Evolutionary conservation across 1,140 invertebrate species (phyloP).

Genomic region (Magallana ariakensis): DNA sequence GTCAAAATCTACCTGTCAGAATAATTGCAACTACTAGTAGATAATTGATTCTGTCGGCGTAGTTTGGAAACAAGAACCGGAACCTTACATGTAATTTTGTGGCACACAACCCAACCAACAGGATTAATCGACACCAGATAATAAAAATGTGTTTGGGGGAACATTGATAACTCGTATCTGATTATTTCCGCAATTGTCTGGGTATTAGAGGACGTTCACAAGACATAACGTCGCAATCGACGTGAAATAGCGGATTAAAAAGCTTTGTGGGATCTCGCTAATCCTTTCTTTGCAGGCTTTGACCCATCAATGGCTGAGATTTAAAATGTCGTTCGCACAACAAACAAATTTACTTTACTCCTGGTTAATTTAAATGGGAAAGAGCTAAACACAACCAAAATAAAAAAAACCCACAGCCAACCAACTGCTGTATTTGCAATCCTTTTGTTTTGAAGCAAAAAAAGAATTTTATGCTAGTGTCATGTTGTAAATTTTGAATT

Average conservation of each 20-base stretch:
- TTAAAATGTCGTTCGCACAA: conserved; percentile 5
- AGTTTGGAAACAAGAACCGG: too few relatives aligned
- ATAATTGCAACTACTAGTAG: too few relatives aligned
- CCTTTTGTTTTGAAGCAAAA: not conserved
- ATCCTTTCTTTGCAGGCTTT: not conserved
- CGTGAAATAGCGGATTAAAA: conserved; percentile 2
- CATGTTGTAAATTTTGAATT: too few relatives aligned
- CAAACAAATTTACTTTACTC: not conserved
- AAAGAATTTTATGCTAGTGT: too few relatives aligned
- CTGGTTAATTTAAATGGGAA: not conserved
- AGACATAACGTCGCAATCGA: not conserved
- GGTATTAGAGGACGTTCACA: not conserved
- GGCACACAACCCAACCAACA: too few relatives aligned
- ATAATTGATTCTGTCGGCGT: too few relatives aligned
- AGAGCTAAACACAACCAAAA: not conserved
- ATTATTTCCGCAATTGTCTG: conserved; percentile 23
- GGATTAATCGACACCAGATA: too few relatives aligned
- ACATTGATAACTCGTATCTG: not conserved
- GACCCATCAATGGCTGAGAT: conserved; percentile 3
- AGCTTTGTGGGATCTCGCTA: not conserved
- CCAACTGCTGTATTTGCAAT: not conserved
- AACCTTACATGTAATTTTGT: too few relatives aligned
- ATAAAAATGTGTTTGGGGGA: not conserved
- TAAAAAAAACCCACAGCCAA: not conserved
- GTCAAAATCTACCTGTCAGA: too few relatives aligned